Conservation (phyloP, 1,140 invertebrate species). For the Tetraneura akinire region DNA sequence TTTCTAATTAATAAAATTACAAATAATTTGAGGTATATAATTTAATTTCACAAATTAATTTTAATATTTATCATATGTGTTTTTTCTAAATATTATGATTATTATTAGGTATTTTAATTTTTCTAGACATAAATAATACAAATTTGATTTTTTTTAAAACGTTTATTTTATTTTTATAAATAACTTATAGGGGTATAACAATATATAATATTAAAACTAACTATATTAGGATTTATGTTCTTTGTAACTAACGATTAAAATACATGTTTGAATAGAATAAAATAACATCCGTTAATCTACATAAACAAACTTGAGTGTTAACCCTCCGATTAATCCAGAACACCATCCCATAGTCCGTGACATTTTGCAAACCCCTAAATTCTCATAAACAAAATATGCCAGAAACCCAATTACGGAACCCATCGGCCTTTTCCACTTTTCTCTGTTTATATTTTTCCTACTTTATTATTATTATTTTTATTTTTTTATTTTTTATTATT, state of each 20-base stretch:
- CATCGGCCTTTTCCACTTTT: background rate
- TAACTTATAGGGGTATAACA: no score
- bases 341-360: background rate
- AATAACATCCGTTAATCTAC: slow-evolving; percentile 1
- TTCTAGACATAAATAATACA: no score
- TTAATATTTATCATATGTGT: no score
- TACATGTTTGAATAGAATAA: slow-evolving; percentile 12
- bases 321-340: no score
- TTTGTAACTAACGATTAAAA: background rate
- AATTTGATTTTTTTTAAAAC: no score
- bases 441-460: background rate
- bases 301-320: background rate
- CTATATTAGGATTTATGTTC: background rate
- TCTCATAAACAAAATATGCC: slow-evolving; percentile 14
- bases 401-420: slow-evolving; percentile 26
- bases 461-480: no score
- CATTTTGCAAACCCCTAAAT: slow-evolving; percentile 4
- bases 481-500: no score
- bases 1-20: no score
- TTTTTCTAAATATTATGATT: no score
- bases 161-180: background rate
- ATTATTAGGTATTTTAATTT: no score
- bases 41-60: no score
- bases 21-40: no score
- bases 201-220: background rate